phyloP scores from a whole-genome alignment of 2,113 vertebrate species.

The Myocastor coypus region DNA sequence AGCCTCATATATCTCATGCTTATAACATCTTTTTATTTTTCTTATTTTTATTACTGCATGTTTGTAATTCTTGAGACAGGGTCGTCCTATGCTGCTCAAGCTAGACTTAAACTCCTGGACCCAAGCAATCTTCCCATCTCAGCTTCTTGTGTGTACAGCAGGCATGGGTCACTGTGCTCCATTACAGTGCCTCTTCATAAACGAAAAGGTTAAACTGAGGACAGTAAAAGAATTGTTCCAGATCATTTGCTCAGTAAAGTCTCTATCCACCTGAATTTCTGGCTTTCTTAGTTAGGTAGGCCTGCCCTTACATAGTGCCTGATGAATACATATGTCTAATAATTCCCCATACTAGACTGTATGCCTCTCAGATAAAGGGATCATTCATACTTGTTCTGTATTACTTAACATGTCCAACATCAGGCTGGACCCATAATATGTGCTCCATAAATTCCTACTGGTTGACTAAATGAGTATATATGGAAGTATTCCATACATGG shows the following conservation, averaged over 20 bases:
- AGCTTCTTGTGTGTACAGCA: neutral
- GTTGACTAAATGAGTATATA: conserved; percentile 10
- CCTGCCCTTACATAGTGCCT: neutral
- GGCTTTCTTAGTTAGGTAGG: neutral
- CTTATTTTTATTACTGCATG: neutral
- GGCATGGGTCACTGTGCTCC: neutral
- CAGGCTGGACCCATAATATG: neutral
- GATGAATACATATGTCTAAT: neutral
- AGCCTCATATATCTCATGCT: neutral
- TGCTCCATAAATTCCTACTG: conserved; percentile 2
- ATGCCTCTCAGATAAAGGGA: neutral
- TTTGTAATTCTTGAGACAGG: neutral
- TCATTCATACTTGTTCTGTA: neutral
- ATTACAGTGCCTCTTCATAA: neutral
- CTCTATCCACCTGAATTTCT: neutral
- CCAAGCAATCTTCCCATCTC: neutral
- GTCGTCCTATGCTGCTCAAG: neutral
- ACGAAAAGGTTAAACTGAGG: conserved; percentile 47
- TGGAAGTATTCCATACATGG: neutral
- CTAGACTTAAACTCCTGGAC: neutral
- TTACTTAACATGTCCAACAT: conserved; percentile 23
- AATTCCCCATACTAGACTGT: neutral
- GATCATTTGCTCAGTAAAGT: conserved; percentile 8
- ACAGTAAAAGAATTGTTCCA: conserved; percentile 3
- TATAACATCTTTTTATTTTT: neutral